Conservation (phyloP, 2,888 invertebrate genomes). For the Nomada fucata region DNA sequence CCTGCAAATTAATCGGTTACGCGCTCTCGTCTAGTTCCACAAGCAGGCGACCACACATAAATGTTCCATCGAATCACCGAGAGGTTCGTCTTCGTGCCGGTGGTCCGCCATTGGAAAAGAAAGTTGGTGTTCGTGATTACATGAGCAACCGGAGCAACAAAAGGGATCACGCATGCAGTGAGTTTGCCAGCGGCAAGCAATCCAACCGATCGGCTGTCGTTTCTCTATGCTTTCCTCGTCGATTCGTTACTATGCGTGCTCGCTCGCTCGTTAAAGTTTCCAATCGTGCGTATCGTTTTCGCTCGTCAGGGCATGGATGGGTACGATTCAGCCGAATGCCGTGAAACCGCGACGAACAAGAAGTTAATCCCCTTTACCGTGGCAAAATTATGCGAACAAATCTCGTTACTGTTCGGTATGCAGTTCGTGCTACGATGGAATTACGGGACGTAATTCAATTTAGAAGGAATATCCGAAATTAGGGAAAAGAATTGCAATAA, state of each 20-base stretch:
- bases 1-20: neutral
- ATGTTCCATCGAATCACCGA: constrained; percentile 81
- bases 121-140: constrained; percentile 83
- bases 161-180: constrained; percentile 70
- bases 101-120: constrained; percentile 81
- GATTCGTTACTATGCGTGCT: neutral
- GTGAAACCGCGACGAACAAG: neutral
- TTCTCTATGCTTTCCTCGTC: neutral
- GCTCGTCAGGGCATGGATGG: neutral
- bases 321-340: neutral
- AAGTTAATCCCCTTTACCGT: neutral
- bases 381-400: constrained; percentile 7
- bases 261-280: neutral
- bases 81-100: constrained; percentile 78
- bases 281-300: neutral
- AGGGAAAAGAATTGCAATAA: neutral
- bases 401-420: neutral
- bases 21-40: constrained; percentile 38
- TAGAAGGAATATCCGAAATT: neutral
- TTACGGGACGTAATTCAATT: constrained; percentile 8
- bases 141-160: constrained; percentile 71
- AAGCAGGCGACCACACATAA: constrained; percentile 72
- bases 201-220: neutral
- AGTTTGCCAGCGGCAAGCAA: constrained; percentile 43
- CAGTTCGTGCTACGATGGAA: neutral